phyloP scores from a whole-genome alignment of 2,113 vertebrate genomes.

The Phoenicopterus ruber region DNA sequence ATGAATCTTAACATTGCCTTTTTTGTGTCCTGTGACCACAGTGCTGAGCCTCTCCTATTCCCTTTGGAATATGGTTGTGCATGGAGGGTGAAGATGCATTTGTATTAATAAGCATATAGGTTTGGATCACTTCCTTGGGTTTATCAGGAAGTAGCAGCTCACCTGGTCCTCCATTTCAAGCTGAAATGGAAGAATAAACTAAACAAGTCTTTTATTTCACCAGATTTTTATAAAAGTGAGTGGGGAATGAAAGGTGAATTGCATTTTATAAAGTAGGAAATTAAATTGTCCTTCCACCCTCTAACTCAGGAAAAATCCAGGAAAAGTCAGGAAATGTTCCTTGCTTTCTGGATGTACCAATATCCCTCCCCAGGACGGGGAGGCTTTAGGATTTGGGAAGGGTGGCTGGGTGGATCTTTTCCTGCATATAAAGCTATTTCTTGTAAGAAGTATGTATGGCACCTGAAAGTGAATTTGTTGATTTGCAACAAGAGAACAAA shows the following conservation, averaged over 20 bases:
- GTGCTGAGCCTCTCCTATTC: neutral
- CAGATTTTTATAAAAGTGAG: neutral
- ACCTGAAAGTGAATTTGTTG: neutral
- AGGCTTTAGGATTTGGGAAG: neutral
- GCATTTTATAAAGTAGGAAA: neutral
- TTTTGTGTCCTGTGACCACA: neutral
- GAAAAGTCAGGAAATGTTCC: neutral
- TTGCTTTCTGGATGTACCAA: neutral
- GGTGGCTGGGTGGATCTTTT: neutral
- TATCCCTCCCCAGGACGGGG: neutral
- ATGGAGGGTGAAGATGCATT: neutral
- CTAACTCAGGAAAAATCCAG: neutral
- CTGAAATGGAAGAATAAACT: neutral
- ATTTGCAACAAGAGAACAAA: neutral
- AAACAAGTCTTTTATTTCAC: neutral
- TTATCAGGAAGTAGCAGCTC: neutral
- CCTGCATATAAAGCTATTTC: neutral
- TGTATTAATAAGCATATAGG: fast-evolving
- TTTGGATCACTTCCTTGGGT: neutral
- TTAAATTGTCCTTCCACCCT: neutral
- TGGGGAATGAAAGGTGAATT: neutral
- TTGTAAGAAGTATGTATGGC: neutral
- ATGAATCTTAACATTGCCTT: neutral
- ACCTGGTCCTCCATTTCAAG: neutral
- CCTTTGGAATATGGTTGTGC: neutral